A percentile compares a stretch with the other conserved stretches of the same genome.
Evolutionary conservation across 2,888 invertebrate genomes (phyloP).

Genomic region (Pecten maximus): DNA sequence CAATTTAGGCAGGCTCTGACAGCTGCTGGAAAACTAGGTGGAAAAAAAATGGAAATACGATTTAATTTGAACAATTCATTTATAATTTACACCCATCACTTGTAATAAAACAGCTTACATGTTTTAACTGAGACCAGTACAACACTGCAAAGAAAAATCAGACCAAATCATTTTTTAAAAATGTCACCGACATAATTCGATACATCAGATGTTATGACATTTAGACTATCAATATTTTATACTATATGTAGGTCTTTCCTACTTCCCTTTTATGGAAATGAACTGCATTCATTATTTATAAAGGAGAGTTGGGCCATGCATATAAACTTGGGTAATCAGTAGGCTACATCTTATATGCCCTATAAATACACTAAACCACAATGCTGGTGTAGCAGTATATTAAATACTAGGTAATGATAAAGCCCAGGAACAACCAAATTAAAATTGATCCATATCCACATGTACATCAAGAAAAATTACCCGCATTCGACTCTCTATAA

Average conservation of each 20-base stretch:
- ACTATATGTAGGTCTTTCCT: not conserved
- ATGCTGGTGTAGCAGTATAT: not conserved
- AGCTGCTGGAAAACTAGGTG: no score
- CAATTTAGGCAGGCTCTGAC: no score
- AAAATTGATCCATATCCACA: conserved; percentile 27
- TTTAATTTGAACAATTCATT: no score
- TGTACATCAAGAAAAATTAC: conserved; percentile 26
- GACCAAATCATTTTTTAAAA: no score
- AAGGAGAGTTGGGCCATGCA: not conserved
- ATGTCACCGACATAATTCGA: no score
- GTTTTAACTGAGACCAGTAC: no score
- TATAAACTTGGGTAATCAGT: not conserved
- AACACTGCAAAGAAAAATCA: no score
- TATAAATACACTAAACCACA: not conserved
- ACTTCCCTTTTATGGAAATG: not conserved
- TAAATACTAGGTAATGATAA: not conserved
- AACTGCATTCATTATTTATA: not conserved
- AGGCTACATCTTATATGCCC: not conserved
- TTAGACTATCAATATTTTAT: no score
- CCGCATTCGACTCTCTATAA: not conserved
- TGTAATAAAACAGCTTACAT: no score
- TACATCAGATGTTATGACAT: no score
- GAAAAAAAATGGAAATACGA: no score
- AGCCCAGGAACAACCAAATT: not conserved
- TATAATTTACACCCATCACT: no score